Base-by-base conservation (phyloP, 2,888 invertebrate species). In the Campoplex nolae region DNA sequence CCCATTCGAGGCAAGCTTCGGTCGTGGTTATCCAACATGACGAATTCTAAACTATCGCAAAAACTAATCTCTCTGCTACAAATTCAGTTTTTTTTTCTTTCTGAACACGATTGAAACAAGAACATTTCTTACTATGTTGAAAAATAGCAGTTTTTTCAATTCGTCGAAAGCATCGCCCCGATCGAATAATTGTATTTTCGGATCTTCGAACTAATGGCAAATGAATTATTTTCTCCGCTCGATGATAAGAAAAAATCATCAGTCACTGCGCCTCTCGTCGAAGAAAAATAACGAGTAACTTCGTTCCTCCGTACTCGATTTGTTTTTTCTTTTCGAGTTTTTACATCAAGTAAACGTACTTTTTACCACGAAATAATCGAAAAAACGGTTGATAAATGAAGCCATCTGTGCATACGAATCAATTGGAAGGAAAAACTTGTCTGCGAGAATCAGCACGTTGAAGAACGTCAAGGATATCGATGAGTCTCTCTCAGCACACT, bases 1-100 rank as follows among this genome's bases (percentile, higher is more conserved):
- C 74, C 82, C 78, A 65, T 45, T 11, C 74, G 28, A 70, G 54
- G 75, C 51, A 56, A 67, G 18, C 23, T 65, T 18, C 70, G 45
- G 45, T 45, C 54, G 13, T 23, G 4, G 7, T 58, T 76, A 11
- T 48, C 45, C 16, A 62, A 16, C 16, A 16, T 62, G 16, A 32
- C 28, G 32, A 32, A 62, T 32, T 32, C 6, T n/a, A 16, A 62
- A 9, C 62, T 13, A 62, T 62, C 13, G 1, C 32, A 62, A 62
- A 7, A 6, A 18, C 51, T 4, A 51, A 51, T 51, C 7, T 18
- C 18, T n/a, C 18, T 18, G 16, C 3, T 32, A 45, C 13, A 45
- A 45, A 45, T 45, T 45, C 45, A 13, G 2, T 45, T 11, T 62
- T 32, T 62, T 13, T 7, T 32, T 16, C 1, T 38, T 6, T 38